Conservation (phyloP, 2,797 vertebrate species). For the Poecilia picta region DNA sequence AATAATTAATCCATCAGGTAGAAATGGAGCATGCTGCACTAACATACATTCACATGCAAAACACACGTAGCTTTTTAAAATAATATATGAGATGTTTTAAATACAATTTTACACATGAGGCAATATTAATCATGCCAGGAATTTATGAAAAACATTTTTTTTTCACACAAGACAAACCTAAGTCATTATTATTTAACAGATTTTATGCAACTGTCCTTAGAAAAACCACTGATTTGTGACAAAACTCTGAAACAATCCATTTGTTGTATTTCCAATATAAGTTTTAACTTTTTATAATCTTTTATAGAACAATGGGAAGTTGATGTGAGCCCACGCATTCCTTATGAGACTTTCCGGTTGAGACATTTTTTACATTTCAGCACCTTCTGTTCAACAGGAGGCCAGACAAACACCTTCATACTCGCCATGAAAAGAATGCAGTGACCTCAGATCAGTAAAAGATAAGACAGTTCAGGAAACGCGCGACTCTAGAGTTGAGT, state of each 20-base stretch:
- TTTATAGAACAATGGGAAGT: background rate
- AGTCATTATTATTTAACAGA: background rate
- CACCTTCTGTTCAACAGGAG: background rate
- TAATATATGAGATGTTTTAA: background rate
- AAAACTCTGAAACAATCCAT: background rate
- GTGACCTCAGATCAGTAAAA: constrained; percentile 4
- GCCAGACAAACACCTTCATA: background rate
- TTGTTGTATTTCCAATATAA: too few relatives aligned
- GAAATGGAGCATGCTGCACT: background rate
- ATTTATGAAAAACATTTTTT: background rate
- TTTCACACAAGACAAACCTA: background rate
- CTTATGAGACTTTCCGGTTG: background rate
- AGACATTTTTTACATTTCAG: background rate
- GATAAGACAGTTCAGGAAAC: background rate
- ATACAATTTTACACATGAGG: background rate
- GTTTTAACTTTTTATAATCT: background rate
- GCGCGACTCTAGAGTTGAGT: background rate
- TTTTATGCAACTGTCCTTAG: background rate
- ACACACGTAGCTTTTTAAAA: background rate
- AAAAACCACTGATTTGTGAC: background rate
- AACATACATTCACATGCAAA: background rate
- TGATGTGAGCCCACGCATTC: background rate
- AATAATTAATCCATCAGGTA: constrained; percentile 8
- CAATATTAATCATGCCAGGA: background rate
- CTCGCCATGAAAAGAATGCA: constrained; percentile 28